Base-by-base conservation (phyloP, 2,888 invertebrate genomes). In the Acanthosepion pharaonis region DNA sequence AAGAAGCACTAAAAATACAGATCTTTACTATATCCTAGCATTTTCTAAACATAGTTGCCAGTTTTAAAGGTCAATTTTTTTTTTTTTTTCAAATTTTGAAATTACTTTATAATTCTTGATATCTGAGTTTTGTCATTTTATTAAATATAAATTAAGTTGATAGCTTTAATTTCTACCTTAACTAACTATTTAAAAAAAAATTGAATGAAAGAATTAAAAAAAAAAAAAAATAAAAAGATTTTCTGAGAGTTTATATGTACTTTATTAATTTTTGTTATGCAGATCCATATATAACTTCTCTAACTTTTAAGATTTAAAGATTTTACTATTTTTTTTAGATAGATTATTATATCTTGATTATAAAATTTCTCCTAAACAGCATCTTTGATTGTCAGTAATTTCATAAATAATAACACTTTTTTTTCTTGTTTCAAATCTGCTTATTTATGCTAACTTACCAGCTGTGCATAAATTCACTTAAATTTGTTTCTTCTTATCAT, bases 391-490 rank as follows among this genome's bases (percentile, higher is more conserved):
- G 78, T 78, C 20, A 78, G 33, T 78, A 78, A 78, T 78, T 78
- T n/a, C n/a, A 11, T n/a, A 78, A 78, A 78, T 78, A n/a, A 78
- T 78, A 33, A 8, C 20, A 64, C 8, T 8, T 33, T 9, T 78
- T n/a, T 78, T 78, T 78, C n/a, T 33, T 78, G n/a, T 78, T 78
- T n/a, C 78, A 78, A 78, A 78, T 78, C 78, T 78, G 78, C 78
- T 78, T 78, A 78, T 78, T 78, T n/a, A 78, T 78, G 78, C 33
- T 78, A 78, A 78, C 78, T 78, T n/a, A 78, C 11, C 78, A 78
- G 78, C 78, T 78, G 33, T 78, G 78, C 78, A 33, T 78, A 78
- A 78, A 78, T 78, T 78, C 78, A 78, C n/a, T 78, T n/a, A 78
- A 78, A 78, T 33, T 78, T 78, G 59, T 59, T 78, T n/a, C n/a